A percentile compares a stretch with the other conserved stretches of the same genome.
Conservation (phyloP, 2,113 vertebrate species). For the Bos javanicus region DNA sequence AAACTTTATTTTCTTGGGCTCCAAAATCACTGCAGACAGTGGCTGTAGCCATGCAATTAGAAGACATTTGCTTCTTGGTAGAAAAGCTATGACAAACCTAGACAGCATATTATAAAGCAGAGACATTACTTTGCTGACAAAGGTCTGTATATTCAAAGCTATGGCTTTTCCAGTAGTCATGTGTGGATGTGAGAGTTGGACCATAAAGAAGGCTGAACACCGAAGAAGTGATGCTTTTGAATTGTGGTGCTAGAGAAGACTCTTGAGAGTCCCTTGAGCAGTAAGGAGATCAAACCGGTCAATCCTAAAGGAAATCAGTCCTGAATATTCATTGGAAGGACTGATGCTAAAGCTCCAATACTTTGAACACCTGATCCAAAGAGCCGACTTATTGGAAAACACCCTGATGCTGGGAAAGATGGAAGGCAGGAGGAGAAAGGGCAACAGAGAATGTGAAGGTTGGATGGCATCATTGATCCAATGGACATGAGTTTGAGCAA, state of each 20-base stretch:
- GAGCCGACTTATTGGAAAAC: neutral
- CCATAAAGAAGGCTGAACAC: neutral
- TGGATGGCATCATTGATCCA: neutral
- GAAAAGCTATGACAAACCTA: neutral
- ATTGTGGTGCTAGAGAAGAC: neutral
- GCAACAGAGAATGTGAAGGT: neutral
- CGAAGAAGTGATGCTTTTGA: neutral
- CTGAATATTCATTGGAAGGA: neutral
- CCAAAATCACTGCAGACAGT: neutral
- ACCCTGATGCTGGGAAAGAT: neutral
- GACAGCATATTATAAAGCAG: neutral
- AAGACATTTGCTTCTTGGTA: neutral
- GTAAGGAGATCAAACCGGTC: neutral
- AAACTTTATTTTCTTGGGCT: neutral
- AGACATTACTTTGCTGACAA: neutral
- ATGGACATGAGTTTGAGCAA: neutral
- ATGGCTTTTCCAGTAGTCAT: neutral
- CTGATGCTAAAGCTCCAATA: neutral
- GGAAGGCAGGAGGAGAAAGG: neutral
- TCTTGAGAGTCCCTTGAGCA: neutral
- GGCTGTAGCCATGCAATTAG: neutral
- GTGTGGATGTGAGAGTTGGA: neutral
- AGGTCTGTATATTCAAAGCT: neutral
- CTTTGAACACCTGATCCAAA: neutral
- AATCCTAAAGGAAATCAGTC: neutral